A percentile compares a stretch with the other conserved stretches of the same genome.
phyloP scores from a whole-genome alignment of 1,140 invertebrate species.

The Gonioctena quinquepunctata region DNA sequence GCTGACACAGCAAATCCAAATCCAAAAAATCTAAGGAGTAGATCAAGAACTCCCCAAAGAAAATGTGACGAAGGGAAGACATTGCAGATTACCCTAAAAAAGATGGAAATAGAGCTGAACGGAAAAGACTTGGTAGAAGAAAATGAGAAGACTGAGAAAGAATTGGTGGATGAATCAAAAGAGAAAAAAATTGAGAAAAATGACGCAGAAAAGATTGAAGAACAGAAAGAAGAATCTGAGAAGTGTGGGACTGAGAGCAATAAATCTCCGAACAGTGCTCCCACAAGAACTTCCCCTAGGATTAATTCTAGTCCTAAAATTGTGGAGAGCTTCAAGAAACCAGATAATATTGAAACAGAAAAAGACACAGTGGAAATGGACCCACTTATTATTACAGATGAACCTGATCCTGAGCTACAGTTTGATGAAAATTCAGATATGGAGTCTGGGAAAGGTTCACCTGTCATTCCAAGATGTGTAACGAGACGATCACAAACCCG shows the following conservation, averaged over 20 bases:
- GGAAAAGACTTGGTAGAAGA: conserved; percentile 6
- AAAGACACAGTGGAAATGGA: conserved; percentile 41
- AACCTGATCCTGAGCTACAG: conserved; percentile 48
- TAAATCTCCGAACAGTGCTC: not conserved
- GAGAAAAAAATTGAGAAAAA: conserved; percentile 9
- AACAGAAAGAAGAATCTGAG: not conserved
- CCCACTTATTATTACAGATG: conserved; percentile 44
- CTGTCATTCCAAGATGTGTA: conserved; percentile 42
- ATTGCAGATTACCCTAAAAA: conserved; percentile 3
- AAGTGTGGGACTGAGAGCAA: not conserved
- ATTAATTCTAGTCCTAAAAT: not conserved
- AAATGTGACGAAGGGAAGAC: not conserved
- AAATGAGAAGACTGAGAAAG: conserved; percentile 9
- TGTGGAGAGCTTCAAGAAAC: not conserved
- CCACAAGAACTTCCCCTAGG: not conserved
- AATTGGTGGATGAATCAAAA: conserved; percentile 9
- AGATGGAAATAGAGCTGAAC: conserved; percentile 3
- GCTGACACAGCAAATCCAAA: not conserved
- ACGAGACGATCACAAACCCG: conserved; percentile 49
- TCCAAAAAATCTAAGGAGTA: not conserved
- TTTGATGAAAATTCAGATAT: conserved; percentile 52
- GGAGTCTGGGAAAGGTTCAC: conserved; percentile 47
- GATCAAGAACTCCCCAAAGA: conserved; percentile 8
- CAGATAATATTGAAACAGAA: not conserved
- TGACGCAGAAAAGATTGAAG: not conserved